These are phyloP conservation scores for Knipowitschia caucasica DNA, from an alignment of 2,797 vertebrate species.

Conservation along the genomic window DNA sequence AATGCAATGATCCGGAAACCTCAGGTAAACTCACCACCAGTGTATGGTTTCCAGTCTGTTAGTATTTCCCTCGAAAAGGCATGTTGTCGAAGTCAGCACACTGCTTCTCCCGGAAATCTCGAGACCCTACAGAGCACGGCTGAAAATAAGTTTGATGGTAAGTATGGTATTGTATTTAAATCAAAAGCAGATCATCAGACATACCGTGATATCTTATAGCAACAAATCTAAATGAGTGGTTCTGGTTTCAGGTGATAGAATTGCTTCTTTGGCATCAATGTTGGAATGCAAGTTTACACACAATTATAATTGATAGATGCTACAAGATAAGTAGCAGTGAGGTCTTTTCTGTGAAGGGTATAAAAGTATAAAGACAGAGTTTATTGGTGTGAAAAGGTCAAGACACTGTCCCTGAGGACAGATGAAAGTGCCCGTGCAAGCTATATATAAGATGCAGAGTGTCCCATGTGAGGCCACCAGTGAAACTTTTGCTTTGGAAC, in stretches of 20 bases:
- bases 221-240: conserved; percentile 12
- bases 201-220: too few species aligned
- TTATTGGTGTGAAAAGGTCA: conserved; percentile 60
- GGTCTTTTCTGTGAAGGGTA: conserved; percentile 17
- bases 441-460: conserved; percentile 57
- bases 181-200: too few species aligned
- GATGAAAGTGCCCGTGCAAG: conserved; percentile 56
- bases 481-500: conserved; percentile 49
- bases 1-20: not conserved
- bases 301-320: conserved; percentile 25
- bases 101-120: conserved; percentile 97
- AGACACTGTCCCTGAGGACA: conserved; percentile 46
- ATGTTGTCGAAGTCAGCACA: conserved; percentile 96
- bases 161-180: not conserved
- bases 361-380: conserved; percentile 43
- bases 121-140: conserved; percentile 85
- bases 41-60: conserved; percentile 99
- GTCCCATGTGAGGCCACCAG: conserved; percentile 33
- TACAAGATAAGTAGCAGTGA: conserved; percentile 14
- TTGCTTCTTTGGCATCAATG: conserved; percentile 38
- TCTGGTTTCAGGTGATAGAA: conserved; percentile 22
- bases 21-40: conserved; percentile 82
- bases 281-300: conserved; percentile 46
- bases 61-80: conserved; percentile 97
- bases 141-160: conserved; percentile 37